Evolutionary conservation across 2,797 vertebrate genomes (phyloP).

Genomic region (Astyanax mexicanus): DNA sequence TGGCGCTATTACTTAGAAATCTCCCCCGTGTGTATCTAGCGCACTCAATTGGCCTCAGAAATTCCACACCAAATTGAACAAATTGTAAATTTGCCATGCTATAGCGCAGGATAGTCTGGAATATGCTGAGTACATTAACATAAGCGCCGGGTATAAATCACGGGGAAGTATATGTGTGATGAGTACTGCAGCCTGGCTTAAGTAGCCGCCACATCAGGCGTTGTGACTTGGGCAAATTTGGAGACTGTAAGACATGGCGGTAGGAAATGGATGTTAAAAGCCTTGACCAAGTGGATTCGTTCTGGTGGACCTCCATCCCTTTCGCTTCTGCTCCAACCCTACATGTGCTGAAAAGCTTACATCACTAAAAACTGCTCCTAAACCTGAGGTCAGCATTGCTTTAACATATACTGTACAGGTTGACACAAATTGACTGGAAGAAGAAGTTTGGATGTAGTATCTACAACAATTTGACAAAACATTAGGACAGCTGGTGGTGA

Average conservation of each 20-base stretch:
- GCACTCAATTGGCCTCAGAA: constrained; percentile 34
- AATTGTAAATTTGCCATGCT: constrained; percentile 39
- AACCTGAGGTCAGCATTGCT: background rate
- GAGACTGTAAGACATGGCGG: constrained; percentile 59
- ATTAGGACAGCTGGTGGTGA: too few species aligned
- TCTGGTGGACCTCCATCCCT: constrained; percentile 65
- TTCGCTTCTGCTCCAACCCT: constrained; percentile 49
- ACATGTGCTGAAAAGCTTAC: constrained; percentile 73
- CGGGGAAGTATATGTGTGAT: constrained; percentile 41
- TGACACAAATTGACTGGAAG: background rate
- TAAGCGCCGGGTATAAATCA: constrained; percentile 42
- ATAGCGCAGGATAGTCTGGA: background rate
- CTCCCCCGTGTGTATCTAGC: constrained; percentile 22
- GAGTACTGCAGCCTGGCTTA: constrained; percentile 42
- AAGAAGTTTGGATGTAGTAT: background rate
- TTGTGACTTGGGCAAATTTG: constrained; percentile 57
- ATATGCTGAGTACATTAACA: constrained; percentile 41
- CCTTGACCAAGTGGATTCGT: constrained; percentile 70
- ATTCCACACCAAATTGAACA: constrained; percentile 42
- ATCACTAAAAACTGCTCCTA: constrained; percentile 54
- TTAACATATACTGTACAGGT: background rate
- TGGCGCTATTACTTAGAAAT: constrained; percentile 25
- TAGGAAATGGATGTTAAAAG: constrained; percentile 72
- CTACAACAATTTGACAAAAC: too few species aligned
- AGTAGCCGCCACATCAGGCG: constrained; percentile 46